Evolutionary conservation across 2,888 invertebrate genomes (phyloP).

Genomic region (Mechanitis messenoides): DNA sequence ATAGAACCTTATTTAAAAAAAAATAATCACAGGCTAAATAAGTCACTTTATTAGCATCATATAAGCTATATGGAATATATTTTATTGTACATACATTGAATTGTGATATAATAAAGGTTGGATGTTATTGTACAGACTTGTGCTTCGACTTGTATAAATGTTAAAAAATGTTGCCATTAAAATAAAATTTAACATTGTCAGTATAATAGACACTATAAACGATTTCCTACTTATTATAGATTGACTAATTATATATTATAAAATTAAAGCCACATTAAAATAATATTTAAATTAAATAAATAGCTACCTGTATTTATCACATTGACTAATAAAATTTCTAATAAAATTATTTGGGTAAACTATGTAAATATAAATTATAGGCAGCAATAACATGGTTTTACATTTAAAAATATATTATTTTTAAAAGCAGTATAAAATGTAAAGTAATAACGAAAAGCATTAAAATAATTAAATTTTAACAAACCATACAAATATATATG

Average conservation of each 20-base stretch:
- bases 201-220: constrained; percentile 12
- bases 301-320: too few relatives aligned
- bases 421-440: too few relatives aligned
- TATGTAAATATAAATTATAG: too few relatives aligned
- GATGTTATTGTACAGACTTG: constrained; percentile 1
- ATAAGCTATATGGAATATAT: constrained; percentile 9
- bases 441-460: too few relatives aligned
- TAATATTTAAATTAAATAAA: too few relatives aligned
- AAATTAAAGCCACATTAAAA: too few relatives aligned
- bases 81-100: constrained; percentile 5
- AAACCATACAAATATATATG: too few relatives aligned
- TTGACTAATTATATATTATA: too few relatives aligned
- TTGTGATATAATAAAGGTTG: neutral
- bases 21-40: constrained; percentile 9
- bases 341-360: neutral
- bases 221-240: neutral
- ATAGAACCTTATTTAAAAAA: constrained; percentile 1
- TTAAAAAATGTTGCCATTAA: neutral
- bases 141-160: neutral
- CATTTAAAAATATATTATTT: too few relatives aligned
- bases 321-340: too few relatives aligned
- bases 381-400: too few relatives aligned
- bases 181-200: constrained; percentile 11
- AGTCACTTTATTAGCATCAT: constrained; percentile 13
- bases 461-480: too few relatives aligned